Evolutionary conservation across 2,113 vertebrate species (phyloP), one percentile per base, ranked within the genome.

Genomic region (Pachypanchax playfairii): DNA sequence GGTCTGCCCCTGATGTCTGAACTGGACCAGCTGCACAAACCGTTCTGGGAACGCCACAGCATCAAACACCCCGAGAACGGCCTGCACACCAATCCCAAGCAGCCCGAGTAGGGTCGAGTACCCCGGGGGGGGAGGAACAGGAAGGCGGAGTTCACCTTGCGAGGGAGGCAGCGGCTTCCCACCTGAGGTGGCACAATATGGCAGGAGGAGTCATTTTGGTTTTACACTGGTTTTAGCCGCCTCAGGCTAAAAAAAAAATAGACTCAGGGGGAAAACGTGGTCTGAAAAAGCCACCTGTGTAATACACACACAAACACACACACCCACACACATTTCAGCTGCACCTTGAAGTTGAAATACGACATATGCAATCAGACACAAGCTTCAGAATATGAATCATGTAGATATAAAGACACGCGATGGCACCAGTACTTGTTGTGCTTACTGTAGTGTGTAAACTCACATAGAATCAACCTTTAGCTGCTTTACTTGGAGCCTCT

Each of bases 1-100:
- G 91, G 90, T 47, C 88, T 98, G 14, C 94, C 94, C 0, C 87
- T 98, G 65, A 92, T 94, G 69, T 91, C 95, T 0, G 96, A 98
- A 71, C 89, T 98, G 84, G 96, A 96, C 46, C 91, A 94, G 71
- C 83, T 98, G 67, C 92, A 96, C 75, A 90, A 85, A 69, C 84
- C 90, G 76, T 99, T 99, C 66, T 92, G 94, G 90, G 91, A 93
- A 81, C 92, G 65, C 4, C 91, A 98, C 88, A 80, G 59, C 64
- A 43, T 59, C 43, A 36, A 79, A 2, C 83, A 70, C 12, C 79
- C 91, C 0, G 94, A 94, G 36, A 92, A 93, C 0, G 90, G 86
- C 73, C 90, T 96, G 72, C 89, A 92, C 2, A 82, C 89, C 0
- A 92, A 94, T 76, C 88, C 91, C 0, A 93, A 95, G 79, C 91